A percentile compares a stretch with the other conserved stretches of the same genome.
These are phyloP conservation scores for Schizopygopsis malacanthus DNA, from an alignment of 2,797 vertebrate genomes.

Conservation along the genomic window DNA sequence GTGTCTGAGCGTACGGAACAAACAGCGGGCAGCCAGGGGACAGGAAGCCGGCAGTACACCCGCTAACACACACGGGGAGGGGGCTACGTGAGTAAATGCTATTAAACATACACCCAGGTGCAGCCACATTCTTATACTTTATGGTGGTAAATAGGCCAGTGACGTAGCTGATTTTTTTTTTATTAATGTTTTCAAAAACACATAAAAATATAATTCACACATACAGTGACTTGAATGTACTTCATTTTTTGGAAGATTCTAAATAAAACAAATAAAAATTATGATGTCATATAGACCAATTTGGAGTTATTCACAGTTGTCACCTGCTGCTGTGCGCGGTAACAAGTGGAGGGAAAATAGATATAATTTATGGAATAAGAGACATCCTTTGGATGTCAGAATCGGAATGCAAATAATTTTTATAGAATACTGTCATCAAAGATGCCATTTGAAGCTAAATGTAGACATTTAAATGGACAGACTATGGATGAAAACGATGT, in stretches of 20 bases:
- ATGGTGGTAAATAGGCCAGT: not conserved
- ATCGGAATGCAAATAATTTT: not conserved
- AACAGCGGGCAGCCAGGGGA: conserved; percentile 73
- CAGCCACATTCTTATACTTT: not conserved
- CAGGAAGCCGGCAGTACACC: conserved; percentile 49
- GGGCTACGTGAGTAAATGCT: conserved; percentile 71
- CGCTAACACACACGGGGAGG: conserved; percentile 40
- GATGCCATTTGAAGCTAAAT: not conserved
- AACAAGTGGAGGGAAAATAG: not conserved
- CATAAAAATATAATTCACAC: not conserved
- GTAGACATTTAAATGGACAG: not conserved
- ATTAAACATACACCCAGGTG: conserved; percentile 27
- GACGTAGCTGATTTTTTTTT: not conserved
- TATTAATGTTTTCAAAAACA: not conserved
- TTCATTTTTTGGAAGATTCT: not conserved
- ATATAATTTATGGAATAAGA: not conserved
- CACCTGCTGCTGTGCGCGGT: not conserved
- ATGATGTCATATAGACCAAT: not conserved
- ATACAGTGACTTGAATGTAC: not conserved
- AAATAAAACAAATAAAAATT: not conserved
- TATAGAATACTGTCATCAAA: not conserved
- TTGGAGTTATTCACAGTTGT: not conserved
- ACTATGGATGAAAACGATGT: not conserved
- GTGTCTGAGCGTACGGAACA: conserved; percentile 89
- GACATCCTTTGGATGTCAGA: not conserved